These are phyloP conservation scores for Coptodon rendalli DNA, from an alignment of 2,113 vertebrate genomes.

Conservation along the genomic window DNA sequence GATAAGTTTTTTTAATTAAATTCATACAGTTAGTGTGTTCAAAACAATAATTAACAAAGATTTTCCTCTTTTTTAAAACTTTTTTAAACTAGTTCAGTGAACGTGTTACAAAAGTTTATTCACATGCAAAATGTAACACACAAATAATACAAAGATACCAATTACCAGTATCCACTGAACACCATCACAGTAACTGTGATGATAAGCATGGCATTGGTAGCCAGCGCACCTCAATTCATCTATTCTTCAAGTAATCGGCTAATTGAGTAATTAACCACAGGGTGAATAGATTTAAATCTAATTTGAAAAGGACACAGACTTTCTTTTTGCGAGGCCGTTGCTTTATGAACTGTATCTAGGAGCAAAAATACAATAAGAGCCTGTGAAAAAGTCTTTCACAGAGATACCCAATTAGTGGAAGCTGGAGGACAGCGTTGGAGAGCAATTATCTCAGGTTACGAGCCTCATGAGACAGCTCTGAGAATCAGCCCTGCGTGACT, in stretches of 20 bases:
- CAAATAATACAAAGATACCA: not conserved
- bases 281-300: slow-evolving; percentile 1
- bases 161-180: not conserved
- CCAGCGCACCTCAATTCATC: not conserved
- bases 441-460: slow-evolving; percentile 64
- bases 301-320: not conserved
- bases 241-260: not conserved
- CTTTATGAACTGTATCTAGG: slow-evolving; percentile 29
- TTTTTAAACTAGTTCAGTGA: not conserved
- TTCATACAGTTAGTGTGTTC: not conserved
- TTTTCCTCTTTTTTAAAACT: not conserved
- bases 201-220: not conserved
- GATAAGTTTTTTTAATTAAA: not conserved
- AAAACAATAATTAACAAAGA: not conserved
- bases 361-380: slow-evolving; percentile 24
- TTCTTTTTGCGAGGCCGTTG: not conserved
- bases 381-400: slow-evolving; percentile 15
- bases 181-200: not conserved
- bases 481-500: slow-evolving; percentile 32
- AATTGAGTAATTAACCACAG: slow-evolving; percentile 21
- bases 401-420: slow-evolving; percentile 56
- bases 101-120: not conserved
- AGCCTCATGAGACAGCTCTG: slow-evolving; percentile 46
- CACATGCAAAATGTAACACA: not conserved
- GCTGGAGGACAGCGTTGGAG: slow-evolving; percentile 50